Conservation (phyloP, 2,113 vertebrate species). For the Catagonus wagneri region DNA sequence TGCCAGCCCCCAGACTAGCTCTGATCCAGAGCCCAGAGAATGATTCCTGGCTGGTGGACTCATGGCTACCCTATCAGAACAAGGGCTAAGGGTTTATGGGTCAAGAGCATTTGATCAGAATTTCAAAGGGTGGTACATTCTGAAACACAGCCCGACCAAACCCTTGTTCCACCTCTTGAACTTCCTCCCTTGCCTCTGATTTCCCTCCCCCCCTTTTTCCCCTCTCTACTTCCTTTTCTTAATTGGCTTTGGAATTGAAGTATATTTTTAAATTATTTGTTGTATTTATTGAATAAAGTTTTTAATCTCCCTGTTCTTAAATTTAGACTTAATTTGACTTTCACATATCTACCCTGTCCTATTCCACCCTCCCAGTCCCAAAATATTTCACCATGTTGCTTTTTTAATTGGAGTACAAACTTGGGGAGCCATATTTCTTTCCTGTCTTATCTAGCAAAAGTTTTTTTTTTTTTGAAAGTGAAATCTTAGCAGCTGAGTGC, state of each 20-base stretch:
- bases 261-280: slow-evolving; percentile 85
- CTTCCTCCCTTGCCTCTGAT: background rate
- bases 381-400: background rate
- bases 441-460: background rate
- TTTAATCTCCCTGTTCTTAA: slow-evolving; percentile 83
- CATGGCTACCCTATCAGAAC: background rate
- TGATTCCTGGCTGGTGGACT: background rate
- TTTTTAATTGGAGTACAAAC: slow-evolving; percentile 25
- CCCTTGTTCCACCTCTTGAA: slow-evolving; percentile 28
- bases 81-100: slow-evolving; percentile 63
- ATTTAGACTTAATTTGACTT: slow-evolving; percentile 83
- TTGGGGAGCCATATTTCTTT: background rate
- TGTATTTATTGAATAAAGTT: slow-evolving; percentile 86
- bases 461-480: slow-evolving; percentile 18
- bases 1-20: background rate
- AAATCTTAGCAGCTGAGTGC: background rate
- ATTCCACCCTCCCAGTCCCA: background rate
- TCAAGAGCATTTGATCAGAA: slow-evolving; percentile 56
- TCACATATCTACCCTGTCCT: slow-evolving; percentile 14
- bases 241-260: slow-evolving; percentile 81
- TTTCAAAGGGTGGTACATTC: slow-evolving; percentile 39
- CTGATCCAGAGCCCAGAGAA: background rate
- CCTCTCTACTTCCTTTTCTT: slow-evolving; percentile 68
- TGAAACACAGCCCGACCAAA: slow-evolving; percentile 53
- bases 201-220: slow-evolving; percentile 24